These are phyloP conservation scores for Montipora capitata DNA, from an alignment of 92 coral and sea anemone genomes.

Conservation along the genomic window DNA sequence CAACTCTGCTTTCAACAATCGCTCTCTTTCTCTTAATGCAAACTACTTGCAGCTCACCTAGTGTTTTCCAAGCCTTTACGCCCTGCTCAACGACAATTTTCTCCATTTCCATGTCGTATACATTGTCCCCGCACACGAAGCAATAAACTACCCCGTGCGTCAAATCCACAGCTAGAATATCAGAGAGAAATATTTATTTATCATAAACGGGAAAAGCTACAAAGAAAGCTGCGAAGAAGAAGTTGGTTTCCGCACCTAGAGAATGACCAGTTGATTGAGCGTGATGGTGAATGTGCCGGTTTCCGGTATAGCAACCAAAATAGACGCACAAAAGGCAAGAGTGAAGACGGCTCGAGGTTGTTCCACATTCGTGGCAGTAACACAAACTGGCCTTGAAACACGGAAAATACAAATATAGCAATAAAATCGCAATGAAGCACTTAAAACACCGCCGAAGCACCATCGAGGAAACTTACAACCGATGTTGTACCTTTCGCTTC, in stretches of 20 bases:
- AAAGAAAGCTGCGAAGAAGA: slow-evolving; percentile 19
- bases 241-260: slow-evolving; percentile 80
- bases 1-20: not conserved
- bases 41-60: slow-evolving; percentile 72
- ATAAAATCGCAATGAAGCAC: slow-evolving; percentile 2
- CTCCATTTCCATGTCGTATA: slow-evolving; percentile 89
- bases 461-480: slow-evolving; percentile 46
- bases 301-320: slow-evolving; percentile 98
- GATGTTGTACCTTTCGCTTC: slow-evolving; percentile 91
- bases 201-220: not conserved
- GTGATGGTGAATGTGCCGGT: slow-evolving; percentile 97
- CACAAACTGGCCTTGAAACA: slow-evolving; percentile 86
- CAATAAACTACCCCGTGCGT: slow-evolving; percentile 94
- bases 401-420: slow-evolving; percentile 19
- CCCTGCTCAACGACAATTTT: slow-evolving; percentile 87
- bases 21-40: not conserved
- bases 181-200: not conserved
- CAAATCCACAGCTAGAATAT: slow-evolving; percentile 88
- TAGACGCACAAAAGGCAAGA: slow-evolving; percentile 97
- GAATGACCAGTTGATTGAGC: slow-evolving; percentile 92
- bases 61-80: slow-evolving; percentile 84
- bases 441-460: slow-evolving; percentile 1
- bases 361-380: slow-evolving; percentile 96
- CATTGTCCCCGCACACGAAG: slow-evolving; percentile 93
- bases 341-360: slow-evolving; percentile 93